Base-by-base conservation (phyloP, 2,888 invertebrate species). In the Mycalesis mineus region DNA sequence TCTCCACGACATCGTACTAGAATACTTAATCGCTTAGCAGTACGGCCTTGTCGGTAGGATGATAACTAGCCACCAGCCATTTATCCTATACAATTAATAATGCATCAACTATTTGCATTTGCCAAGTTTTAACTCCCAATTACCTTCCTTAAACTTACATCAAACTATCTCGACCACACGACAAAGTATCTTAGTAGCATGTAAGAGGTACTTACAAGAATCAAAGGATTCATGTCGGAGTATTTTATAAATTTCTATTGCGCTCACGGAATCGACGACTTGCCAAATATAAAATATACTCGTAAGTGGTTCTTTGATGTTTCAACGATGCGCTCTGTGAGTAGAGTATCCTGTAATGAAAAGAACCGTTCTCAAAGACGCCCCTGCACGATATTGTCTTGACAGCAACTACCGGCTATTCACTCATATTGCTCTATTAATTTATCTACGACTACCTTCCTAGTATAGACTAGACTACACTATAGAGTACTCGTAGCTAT, bases 291-390 rank as follows among this genome's bases (percentile, higher is more conserved):
- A 47, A 47, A 33, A 47, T 31, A 47, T 33, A 11, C 9, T 6
- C 31, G 13, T 14, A 15, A 47, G 31, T 49, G 39, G 9, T 22
- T 49, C 39, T 49, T 49, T 49, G 49, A 36, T 36, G 17, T 37
- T 33, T 15, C 17, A 4, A 17, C 31, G 11, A 33, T 47, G 11
- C 37, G 22, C 45, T 61, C 55, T 58, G 13, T 39, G 17, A 7
- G 7, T 48, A 39, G 14, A 48, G 15, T 55, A 58, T 8, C 33
- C 61, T 61, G 7, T 51, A 44, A 29, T 47, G 8, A 48, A 45
- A 44, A 61, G 49, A 53, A 48, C 58, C 44, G 47, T 44, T 53
- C 56, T 54, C 56, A 61, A 61, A 61, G 61, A 59, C 61, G 53
- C 50, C 49, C 57, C 57, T 54, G 36, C 55, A 59, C 49, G 59